Evolutionary conservation across 2,888 invertebrate species (phyloP).

Genomic region (Belgica antarctica): DNA sequence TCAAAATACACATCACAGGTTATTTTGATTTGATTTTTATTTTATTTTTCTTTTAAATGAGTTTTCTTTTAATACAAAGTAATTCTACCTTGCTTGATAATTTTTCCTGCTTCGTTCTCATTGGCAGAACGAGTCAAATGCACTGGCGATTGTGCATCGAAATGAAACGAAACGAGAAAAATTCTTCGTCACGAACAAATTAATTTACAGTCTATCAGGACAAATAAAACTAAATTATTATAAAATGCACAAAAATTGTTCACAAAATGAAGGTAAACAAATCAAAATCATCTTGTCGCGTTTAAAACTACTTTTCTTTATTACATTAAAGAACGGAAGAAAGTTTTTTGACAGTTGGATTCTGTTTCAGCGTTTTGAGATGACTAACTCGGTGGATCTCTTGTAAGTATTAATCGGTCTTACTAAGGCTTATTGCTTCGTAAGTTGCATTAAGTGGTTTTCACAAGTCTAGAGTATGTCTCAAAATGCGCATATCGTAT

Average conservation of each 20-base stretch:
- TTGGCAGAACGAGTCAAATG: too few relatives aligned
- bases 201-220: conserved; percentile 6
- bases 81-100: conserved; percentile 24
- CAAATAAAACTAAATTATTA: not conserved
- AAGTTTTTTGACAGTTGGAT: not conserved
- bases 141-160: too few relatives aligned
- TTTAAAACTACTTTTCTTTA: conserved; percentile 3
- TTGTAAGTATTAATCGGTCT: not conserved
- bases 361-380: too few relatives aligned
- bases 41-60: conserved; percentile 25
- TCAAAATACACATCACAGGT: too few relatives aligned
- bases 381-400: conserved; percentile 19
- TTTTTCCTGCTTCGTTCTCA: not conserved
- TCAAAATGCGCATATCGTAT: not conserved
- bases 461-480: not conserved
- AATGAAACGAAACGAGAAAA: too few relatives aligned
- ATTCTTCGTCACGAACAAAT: not conserved
- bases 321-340: conserved; percentile 6
- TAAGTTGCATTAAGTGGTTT: not conserved
- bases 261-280: not conserved
- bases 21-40: not conserved
- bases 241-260: conserved; percentile 11
- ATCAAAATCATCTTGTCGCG: conserved; percentile 8
- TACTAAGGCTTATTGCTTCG: conserved; percentile 17
- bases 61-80: conserved; percentile 7